Conservation (phyloP, 2,797 vertebrate genomes). For the Gallirallus australis region DNA sequence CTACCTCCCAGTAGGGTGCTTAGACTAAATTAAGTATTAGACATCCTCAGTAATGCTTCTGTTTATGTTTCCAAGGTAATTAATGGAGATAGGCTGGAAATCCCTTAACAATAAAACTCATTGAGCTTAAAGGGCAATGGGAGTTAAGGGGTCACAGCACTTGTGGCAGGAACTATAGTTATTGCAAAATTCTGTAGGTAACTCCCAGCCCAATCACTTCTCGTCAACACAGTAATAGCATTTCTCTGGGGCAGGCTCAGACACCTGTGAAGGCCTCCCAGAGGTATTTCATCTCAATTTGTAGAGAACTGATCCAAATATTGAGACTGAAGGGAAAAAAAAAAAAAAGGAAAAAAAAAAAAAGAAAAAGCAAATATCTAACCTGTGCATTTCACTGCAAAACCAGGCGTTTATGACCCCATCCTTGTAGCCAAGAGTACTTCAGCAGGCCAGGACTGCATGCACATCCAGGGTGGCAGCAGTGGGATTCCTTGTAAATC, state of each 20-base stretch:
- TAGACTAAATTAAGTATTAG: slow-evolving; percentile 46
- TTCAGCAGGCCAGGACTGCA: not conserved
- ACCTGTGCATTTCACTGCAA: not conserved
- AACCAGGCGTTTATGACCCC: not conserved
- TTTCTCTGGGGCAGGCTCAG: not conserved
- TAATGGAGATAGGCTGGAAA: slow-evolving; percentile 44
- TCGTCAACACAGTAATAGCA: not conserved
- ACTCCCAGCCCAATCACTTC: not conserved
- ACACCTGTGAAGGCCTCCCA: not conserved
- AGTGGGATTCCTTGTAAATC: not conserved
- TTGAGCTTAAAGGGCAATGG: not conserved
- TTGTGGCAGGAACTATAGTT: slow-evolving; percentile 13
- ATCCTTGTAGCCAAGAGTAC: not conserved
- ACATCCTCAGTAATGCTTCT: slow-evolving; percentile 56
- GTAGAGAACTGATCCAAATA: not conserved
- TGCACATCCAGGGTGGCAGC: not conserved
- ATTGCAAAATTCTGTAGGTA: slow-evolving; percentile 3
- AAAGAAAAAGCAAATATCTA: not conserved
- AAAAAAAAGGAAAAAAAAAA: not conserved
- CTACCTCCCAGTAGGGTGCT: slow-evolving; percentile 33
- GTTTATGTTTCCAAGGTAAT: slow-evolving; percentile 61
- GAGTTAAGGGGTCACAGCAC: slow-evolving; percentile 1
- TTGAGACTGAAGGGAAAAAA: not conserved
- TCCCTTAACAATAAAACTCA: slow-evolving; percentile 47
- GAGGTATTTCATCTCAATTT: not conserved